These are phyloP conservation scores for Propsilocerus akamusi DNA, from an alignment of 1,140 invertebrate species.

Conservation along the genomic window DNA sequence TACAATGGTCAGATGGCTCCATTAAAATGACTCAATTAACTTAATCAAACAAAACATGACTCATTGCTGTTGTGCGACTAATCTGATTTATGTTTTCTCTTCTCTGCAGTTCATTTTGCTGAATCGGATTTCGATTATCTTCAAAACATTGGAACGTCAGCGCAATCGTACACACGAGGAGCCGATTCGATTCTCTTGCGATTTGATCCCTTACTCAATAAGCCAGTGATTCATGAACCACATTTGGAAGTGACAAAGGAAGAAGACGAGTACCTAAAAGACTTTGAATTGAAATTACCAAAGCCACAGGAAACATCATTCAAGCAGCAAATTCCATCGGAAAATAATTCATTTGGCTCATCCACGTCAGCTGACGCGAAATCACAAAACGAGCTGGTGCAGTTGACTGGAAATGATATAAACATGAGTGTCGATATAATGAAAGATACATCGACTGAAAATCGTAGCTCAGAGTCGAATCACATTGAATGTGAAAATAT, in stretches of 20 bases:
- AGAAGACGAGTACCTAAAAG: background rate
- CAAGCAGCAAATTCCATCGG: no score
- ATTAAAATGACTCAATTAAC: no score
- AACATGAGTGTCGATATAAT: constrained; percentile 24
- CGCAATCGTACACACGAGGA: constrained; percentile 17
- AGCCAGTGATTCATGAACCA: constrained; percentile 8
- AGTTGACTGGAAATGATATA: constrained; percentile 9
- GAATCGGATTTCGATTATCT: constrained; percentile 22
- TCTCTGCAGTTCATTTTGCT: background rate
- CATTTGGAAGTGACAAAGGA: background rate
- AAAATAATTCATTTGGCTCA: background rate
- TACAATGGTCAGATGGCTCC: no score
- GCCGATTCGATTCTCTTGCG: constrained; percentile 17
- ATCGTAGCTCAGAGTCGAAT: constrained; percentile 12
- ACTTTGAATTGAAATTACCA: no score
- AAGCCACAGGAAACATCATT: no score
- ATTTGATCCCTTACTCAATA: constrained; percentile 21
- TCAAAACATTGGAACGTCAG: constrained; percentile 19
- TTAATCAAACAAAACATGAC: background rate
- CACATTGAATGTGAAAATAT: background rate
- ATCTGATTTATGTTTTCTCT: background rate
- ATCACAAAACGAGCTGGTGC: background rate
- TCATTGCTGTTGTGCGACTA: background rate
- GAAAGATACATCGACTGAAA: constrained; percentile 15
- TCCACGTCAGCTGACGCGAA: background rate